Evolutionary conservation across 2,113 vertebrate genomes (phyloP), one percentile per base, ranked within the genome.

Genomic region (Chionis minor): DNA sequence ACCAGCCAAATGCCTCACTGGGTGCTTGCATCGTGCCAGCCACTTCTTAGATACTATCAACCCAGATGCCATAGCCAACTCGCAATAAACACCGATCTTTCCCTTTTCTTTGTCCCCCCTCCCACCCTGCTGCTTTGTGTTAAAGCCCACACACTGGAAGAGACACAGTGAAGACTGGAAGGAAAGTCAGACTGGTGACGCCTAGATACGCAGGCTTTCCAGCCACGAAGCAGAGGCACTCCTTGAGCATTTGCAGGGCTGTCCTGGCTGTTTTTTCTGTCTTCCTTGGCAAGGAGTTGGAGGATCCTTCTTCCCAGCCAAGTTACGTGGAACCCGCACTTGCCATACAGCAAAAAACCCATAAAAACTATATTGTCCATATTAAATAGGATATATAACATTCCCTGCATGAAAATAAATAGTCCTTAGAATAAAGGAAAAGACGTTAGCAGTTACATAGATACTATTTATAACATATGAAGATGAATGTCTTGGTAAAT

Each of bases 311-410:
- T 65, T 51, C 67, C 47, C 82, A 90, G 66, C 22, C 75, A 78
- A 44, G 18, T 55, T 45, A 30, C 0, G 1, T 90, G 72, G 59
- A 88, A 74, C 16, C 11, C 3, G 0, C 0, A 2, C 38, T 85
- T 65, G 22, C 30, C 59, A 52, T 10, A 9, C 10, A 65, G 56
- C 20, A 65, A 81, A 84, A 16, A 58, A 79, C 45, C 4, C 7
- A 35, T 4, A 11, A 45, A 52, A 75, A 63, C 3, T 28, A 3
- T 27, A 13, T 27, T 55, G 65, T 26, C 69, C 18, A 33, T 79
- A 85, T 95, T 22, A 86, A 87, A 74, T 3, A 9, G 19, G 28
- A 45, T 35, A 5, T 30, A 22, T 8, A 44, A 74, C 4, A 4
- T 32, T 58, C 42, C 78, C 47, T 72, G 40, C 59, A 49, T 0